Base-by-base conservation (phyloP, 2,888 invertebrate genomes). In the Ptychoptera albimana region DNA sequence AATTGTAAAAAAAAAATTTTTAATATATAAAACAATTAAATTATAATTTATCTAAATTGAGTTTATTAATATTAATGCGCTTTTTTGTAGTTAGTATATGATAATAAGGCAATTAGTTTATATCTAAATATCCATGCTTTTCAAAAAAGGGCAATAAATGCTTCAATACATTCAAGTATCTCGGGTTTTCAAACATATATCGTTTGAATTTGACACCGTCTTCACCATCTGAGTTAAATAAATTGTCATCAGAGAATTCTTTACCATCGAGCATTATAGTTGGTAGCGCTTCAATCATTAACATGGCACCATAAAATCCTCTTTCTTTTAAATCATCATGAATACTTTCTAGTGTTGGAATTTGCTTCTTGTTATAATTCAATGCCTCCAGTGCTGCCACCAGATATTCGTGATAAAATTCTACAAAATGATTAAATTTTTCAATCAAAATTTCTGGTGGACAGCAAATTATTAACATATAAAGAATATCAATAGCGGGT, bases 371-470 rank as follows among this genome's bases (percentile, higher is more conserved):
- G 23, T 23, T 51, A 39, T 55, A 64, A 1, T 49, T 49, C 9
- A 64, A 45, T 8, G 55, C 56, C 9, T 42, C 49, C 1, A 65
- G 51, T 1, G 58, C 59, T 1, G 54, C 54, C 0, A 53, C 37
- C 30, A 64, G 55, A 1, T 55, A 48, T 1, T 46, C 37, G 43
- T 59, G 57, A 15, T 64, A 64, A 36, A 54, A 53, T 10, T 59
- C 54, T n/a, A 64, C 53, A 1, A 64, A 51, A 38, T 63, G 59
- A 36, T 61, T 60, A 43, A 61, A 60, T 2, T 54, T 51, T 44
- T 57, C 49, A 11, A 58, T 39, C 32, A 60, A 56, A 2, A 63
- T 42, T 8, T 61, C 60, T 10, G 60, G 56, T 3, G 52, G 47
- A 42, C 65, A 40, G 0, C 64, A 65, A 1, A 61, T 57, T 39